Evolutionary conservation across 2,888 invertebrate species (phyloP).

Genomic region (Coelinius sp.): DNA sequence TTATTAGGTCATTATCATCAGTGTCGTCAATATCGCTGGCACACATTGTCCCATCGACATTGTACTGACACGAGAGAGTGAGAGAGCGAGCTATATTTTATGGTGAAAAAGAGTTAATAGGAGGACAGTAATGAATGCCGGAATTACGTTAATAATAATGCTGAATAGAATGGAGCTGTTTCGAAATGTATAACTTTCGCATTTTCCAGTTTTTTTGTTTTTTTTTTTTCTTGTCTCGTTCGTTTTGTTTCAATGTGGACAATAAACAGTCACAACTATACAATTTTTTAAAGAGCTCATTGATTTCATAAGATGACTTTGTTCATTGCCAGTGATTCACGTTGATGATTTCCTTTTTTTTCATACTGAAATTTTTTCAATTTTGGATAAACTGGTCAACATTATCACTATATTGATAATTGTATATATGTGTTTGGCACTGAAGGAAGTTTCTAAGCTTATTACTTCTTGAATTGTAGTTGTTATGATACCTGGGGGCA

Average conservation of each 20-base stretch:
- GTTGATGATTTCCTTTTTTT: neutral
- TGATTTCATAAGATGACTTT: conserved; percentile 10
- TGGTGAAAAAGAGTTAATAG: neutral
- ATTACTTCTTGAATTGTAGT: neutral
- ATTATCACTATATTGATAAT: neutral
- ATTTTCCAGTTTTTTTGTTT: neutral
- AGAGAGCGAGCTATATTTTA: conserved; percentile 22
- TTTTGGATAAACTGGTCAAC: neutral
- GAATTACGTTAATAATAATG: conserved; percentile 11
- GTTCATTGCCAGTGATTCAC: conserved; percentile 2
- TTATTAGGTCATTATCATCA: conserved; percentile 31
- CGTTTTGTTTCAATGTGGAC: neutral
- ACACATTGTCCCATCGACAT: conserved; percentile 19
- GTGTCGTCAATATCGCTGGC: conserved; percentile 21
- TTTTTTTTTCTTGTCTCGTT: conserved; percentile 7
- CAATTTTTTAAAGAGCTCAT: neutral
- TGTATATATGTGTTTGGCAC: conserved; percentile 24
- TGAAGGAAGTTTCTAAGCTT: neutral
- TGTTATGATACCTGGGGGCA: neutral
- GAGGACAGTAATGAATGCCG: neutral
- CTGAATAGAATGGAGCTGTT: neutral
- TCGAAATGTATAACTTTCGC: neutral
- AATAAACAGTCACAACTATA: neutral
- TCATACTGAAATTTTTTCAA: neutral
- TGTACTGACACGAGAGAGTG: conserved; percentile 26